phyloP scores from a whole-genome alignment of 2,113 vertebrate genomes.

The Chrysemys picta region DNA sequence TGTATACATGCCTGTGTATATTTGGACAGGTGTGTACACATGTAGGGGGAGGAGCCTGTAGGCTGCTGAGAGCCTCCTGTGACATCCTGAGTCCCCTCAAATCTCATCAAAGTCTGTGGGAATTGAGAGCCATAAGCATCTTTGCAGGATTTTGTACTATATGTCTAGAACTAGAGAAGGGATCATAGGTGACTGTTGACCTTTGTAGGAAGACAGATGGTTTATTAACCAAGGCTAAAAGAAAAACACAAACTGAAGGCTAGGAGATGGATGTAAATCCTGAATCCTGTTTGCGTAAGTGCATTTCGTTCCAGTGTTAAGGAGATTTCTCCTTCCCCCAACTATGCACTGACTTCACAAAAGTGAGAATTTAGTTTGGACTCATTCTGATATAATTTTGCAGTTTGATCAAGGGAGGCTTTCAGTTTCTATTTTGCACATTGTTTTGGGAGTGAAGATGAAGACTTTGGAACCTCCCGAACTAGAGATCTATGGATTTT shows the following conservation, averaged over 20 bases:
- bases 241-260: constrained; percentile 3
- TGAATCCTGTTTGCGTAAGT: constrained; percentile 51
- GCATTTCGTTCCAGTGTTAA: constrained; percentile 26
- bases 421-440: constrained; percentile 13
- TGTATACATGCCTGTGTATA: rapidly evolving
- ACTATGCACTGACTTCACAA: constrained; percentile 10
- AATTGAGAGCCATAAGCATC: background rate
- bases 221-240: constrained; percentile 41
- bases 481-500: background rate
- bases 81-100: background rate
- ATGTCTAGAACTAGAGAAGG: background rate
- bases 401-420: background rate
- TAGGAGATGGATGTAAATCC: constrained; percentile 56
- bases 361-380: constrained; percentile 41
- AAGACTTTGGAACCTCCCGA: background rate
- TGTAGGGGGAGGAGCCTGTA: background rate
- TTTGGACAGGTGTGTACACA: rapidly evolving
- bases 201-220: constrained; percentile 29
- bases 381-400: background rate
- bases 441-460: background rate
- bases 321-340: constrained; percentile 42
- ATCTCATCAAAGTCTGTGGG: background rate
- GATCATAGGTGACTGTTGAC: constrained; percentile 3
- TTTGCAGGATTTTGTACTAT: rapidly evolving
- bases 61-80: background rate